These are phyloP conservation scores for Hypomecis atomaria DNA, from an alignment of 2,888 invertebrate genomes.

Conservation along the genomic window DNA sequence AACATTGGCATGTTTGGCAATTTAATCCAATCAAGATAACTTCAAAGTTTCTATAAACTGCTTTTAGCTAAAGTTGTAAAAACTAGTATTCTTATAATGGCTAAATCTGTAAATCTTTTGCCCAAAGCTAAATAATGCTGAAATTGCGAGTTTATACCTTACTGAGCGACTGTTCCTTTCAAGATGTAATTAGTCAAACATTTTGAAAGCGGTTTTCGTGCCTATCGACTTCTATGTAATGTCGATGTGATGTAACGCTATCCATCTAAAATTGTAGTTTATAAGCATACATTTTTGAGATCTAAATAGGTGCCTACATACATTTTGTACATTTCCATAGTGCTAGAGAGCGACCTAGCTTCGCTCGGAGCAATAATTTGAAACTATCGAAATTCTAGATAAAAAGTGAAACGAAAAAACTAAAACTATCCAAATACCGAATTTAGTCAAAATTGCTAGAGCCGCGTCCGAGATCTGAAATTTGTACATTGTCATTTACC, in stretches of 20 bases:
- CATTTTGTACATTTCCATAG: too few relatives aligned
- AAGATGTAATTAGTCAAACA: slow-evolving; percentile 4
- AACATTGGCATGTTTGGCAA: background rate
- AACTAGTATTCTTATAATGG: slow-evolving; percentile 5
- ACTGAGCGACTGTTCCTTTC: slow-evolving; percentile 1
- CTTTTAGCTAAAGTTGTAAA: slow-evolving; percentile 1
- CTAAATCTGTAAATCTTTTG: slow-evolving; percentile 1
- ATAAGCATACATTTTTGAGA: too few relatives aligned
- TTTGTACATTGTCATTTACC: too few relatives aligned
- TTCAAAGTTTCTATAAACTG: slow-evolving; percentile 2
- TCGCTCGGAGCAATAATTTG: too few relatives aligned
- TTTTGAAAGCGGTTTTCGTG: slow-evolving; percentile 9
- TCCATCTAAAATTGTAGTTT: too few relatives aligned
- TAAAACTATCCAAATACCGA: too few relatives aligned
- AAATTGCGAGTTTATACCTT: background rate
- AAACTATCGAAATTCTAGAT: too few relatives aligned
- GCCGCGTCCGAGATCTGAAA: too few relatives aligned
- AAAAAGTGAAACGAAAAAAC: too few relatives aligned
- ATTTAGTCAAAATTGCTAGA: too few relatives aligned
- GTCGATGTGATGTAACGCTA: background rate
- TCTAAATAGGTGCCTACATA: too few relatives aligned
- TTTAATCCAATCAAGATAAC: slow-evolving; percentile 1
- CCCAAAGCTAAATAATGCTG: background rate
- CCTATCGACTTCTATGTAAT: background rate
- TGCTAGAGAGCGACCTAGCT: too few relatives aligned